phyloP scores from a whole-genome alignment of 2,113 vertebrate genomes.

The Phoenicopterus ruber region DNA sequence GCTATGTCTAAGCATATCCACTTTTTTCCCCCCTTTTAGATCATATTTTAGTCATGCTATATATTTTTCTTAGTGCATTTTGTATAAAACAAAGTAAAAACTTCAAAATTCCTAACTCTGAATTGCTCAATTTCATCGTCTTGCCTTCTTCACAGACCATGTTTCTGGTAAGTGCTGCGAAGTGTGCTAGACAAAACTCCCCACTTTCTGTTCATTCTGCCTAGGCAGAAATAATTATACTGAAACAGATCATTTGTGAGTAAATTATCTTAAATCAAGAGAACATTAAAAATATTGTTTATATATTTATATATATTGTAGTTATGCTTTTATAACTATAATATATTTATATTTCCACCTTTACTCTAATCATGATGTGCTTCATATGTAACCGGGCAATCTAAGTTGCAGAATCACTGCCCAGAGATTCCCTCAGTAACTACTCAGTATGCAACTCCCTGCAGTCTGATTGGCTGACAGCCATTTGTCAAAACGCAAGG shows the following conservation, averaged over 20 bases:
- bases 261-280: not conserved
- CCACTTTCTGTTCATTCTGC: not conserved
- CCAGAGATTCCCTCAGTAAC: not conserved
- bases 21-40: not conserved
- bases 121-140: not conserved
- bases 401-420: not conserved
- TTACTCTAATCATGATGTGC: not conserved
- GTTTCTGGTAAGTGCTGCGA: not conserved
- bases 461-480: not conserved
- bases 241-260: not conserved
- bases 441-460: not conserved
- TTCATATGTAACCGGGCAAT: not conserved
- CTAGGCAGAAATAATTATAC: not conserved
- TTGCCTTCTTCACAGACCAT: not conserved
- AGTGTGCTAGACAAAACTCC: not conserved
- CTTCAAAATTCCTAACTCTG: not conserved
- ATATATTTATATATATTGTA: not conserved
- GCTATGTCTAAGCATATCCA: not conserved
- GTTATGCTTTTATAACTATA: too few relatives aligned
- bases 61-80: not conserved
- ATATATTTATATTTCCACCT: not conserved
- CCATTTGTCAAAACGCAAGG: not conserved
- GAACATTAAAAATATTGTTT: not conserved
- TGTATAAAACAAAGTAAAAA: not conserved
- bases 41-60: not conserved